Evolutionary conservation across 2,888 invertebrate genomes (phyloP), one percentile per base, ranked within the genome.

Genomic region (Ernsta delagoae): DNA sequence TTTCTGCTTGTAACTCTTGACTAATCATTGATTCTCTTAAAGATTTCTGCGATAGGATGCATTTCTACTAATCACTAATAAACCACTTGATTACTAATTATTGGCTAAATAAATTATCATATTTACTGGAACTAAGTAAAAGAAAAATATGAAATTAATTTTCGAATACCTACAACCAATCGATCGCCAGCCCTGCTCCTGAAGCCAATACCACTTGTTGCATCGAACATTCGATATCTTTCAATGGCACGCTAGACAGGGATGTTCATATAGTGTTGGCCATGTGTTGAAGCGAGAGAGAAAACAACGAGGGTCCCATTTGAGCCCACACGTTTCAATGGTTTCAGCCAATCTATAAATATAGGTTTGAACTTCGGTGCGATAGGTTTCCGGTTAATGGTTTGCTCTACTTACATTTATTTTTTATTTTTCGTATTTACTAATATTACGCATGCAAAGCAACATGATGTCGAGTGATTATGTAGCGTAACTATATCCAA

Each of bases 201-300:
- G 83, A 86, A 89, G 80, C 87, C 92, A 87, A 92, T 92, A 89
- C 82, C 77, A 91, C 92, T 87, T 93, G 92, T 93, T 93, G 92
- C 92, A 82, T 82, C 83, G 85, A 92, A 89, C 87, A 88, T 92
- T 93, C 92, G 93, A 93, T 93, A 90, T 87, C 89, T 88, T 92
- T 90, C 92, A 90, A 92, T 92, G 92, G 90, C 80, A 85, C 80
- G 83, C 71, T 69, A 70, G 80, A 89, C 53, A 70, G 77, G 77
- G 88, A 86, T 43, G 70, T 72, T 61, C 70, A 16, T 74, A 84
- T 78, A 53, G 50, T 11, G 12, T 48, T 31, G 48, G 31, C 50
- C 62, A 50, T 45, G 50, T 4, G 81, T 71, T 73, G 9, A 79
- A 90, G 65, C 65, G 79, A 71, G 88, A 87, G 39, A 70, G 78